Evolutionary conservation across 2,113 vertebrate genomes (phyloP).

Genomic region (Ptychochromis oligacanthus): DNA sequence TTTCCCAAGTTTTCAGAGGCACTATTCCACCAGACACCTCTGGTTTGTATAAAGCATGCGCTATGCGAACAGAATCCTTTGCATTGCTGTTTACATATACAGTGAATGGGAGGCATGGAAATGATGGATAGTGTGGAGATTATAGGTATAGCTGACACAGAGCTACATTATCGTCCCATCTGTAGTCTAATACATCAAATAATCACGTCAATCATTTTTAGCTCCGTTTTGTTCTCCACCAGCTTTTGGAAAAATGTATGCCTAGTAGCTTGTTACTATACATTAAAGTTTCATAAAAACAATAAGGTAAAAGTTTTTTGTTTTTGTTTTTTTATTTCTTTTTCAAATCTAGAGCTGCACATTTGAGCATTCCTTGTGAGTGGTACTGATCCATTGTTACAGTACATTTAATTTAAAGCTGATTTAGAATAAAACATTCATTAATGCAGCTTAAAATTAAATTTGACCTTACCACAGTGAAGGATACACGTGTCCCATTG

Average conservation of each 20-base stretch:
- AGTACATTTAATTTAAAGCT: no score
- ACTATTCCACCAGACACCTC: neutral
- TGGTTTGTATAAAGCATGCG: neutral
- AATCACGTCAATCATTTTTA: no score
- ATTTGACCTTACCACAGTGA: neutral
- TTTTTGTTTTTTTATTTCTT: no score
- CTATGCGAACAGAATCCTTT: neutral
- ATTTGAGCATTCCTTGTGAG: no score
- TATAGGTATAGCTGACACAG: neutral
- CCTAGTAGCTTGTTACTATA: neutral
- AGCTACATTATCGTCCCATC: neutral
- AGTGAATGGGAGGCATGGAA: no score
- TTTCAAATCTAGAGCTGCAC: no score
- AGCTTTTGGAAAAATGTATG: no score
- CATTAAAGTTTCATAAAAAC: neutral
- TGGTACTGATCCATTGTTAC: no score
- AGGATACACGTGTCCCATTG: neutral
- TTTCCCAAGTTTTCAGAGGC: neutral
- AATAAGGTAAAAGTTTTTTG: no score
- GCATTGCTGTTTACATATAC: neutral
- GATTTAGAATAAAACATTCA: neutral
- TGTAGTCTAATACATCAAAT: neutral
- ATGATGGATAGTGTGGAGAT: no score
- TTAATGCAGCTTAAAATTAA: constrained; percentile 22
- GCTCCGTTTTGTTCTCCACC: no score